phyloP scores from a whole-genome alignment of 2,888 invertebrate species.

The Andrena bicolor region DNA sequence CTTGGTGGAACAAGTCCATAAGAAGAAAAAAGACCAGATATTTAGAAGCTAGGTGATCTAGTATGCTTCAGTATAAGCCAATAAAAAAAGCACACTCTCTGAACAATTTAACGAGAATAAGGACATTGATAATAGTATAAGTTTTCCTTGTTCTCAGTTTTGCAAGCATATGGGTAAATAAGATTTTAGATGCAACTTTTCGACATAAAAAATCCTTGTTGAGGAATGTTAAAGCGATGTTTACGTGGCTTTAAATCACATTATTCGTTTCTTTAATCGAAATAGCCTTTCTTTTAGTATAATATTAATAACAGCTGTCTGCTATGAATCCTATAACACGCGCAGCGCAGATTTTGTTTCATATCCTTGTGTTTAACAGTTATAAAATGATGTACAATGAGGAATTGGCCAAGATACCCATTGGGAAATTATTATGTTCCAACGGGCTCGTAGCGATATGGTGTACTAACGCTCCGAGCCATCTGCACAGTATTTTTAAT shows the following conservation, averaged over 20 bases:
- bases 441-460: conserved; percentile 93
- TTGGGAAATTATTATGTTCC: conserved; percentile 87
- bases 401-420: conserved; percentile 90
- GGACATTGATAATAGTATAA: conserved; percentile 65
- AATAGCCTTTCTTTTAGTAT: not conserved
- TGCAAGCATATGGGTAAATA: conserved; percentile 60
- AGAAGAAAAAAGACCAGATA: conserved; percentile 90
- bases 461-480: conserved; percentile 95
- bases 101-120: conserved; percentile 63
- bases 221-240: conserved; percentile 27
- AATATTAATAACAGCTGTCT: conserved; percentile 16
- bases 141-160: conserved; percentile 64
- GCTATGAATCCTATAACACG: conserved; percentile 1
- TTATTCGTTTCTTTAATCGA: not conserved
- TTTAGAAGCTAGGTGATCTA: conserved; percentile 87
- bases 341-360: conserved; percentile 16
- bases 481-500: conserved; percentile 89
- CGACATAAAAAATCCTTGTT: conserved; percentile 40
- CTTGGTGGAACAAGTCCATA: conserved; percentile 98
- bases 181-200: conserved; percentile 63
- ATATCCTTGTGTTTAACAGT: conserved; percentile 83
- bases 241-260: conserved; percentile 11
- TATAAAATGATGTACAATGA: conserved; percentile 93
- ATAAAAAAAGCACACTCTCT: conserved; percentile 57
- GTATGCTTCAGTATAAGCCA: conserved; percentile 58